These are phyloP conservation scores for Drosophila birchii DNA, from an alignment of 2,888 invertebrate species.

Conservation along the genomic window DNA sequence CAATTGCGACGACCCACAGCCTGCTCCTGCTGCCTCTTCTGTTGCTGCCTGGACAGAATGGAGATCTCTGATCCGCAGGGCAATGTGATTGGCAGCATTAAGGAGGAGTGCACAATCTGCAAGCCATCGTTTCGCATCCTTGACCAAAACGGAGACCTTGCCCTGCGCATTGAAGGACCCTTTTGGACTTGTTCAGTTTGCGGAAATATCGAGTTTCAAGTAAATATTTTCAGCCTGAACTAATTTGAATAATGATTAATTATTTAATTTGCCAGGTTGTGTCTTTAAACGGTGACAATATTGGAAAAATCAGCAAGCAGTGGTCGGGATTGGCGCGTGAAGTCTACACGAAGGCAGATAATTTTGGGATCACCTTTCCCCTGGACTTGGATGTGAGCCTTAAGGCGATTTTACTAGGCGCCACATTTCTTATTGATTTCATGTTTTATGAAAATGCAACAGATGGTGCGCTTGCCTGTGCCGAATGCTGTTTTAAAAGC, in stretches of 20 bases:
- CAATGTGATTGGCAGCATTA: conserved; percentile 88
- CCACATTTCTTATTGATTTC: conserved; percentile 92
- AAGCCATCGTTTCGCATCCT: conserved; percentile 90
- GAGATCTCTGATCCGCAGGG: conserved; percentile 91
- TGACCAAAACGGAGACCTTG: conserved; percentile 90
- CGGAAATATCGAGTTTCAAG: conserved; percentile 93
- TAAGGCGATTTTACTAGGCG: conserved; percentile 92
- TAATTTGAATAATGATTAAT: background rate
- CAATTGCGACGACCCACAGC: conserved; percentile 92
- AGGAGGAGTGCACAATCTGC: conserved; percentile 91
- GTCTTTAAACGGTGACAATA: conserved; percentile 90
- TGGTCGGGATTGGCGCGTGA: conserved; percentile 94
- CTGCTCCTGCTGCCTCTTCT: conserved; percentile 92
- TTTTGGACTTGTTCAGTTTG: conserved; percentile 91
- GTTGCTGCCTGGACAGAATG: conserved; percentile 93
- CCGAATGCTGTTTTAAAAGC: background rate
- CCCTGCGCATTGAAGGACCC: conserved; percentile 92
- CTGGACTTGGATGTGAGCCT: conserved; percentile 94
- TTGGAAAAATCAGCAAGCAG: conserved; percentile 95
- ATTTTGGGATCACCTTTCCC: conserved; percentile 96
- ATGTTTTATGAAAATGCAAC: conserved; percentile 92
- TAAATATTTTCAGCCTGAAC: conserved; percentile 74
- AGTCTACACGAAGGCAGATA: conserved; percentile 93
- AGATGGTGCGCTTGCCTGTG: background rate
- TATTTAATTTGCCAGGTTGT: conserved; percentile 86